These are phyloP conservation scores for Drosophila funebris DNA, from an alignment of 1,140 invertebrate species.

Conservation along the genomic window DNA sequence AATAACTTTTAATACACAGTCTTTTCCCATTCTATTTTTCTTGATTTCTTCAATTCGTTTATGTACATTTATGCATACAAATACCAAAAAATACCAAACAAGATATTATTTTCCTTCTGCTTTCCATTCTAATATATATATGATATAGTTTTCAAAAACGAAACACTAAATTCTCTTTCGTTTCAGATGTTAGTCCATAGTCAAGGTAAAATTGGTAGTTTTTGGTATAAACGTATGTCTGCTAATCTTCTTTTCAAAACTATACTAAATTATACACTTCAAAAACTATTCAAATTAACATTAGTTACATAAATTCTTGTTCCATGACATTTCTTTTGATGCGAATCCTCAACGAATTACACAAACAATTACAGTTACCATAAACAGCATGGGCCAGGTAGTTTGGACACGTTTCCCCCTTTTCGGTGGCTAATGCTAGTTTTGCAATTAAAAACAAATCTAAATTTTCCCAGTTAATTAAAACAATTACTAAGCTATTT, in stretches of 20 bases:
- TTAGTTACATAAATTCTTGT: constrained; percentile 31
- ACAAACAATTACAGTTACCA: constrained; percentile 61
- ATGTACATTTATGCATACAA: not conserved
- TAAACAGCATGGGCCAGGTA: constrained; percentile 82
- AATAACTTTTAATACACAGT: not conserved
- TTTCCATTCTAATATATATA: no score
- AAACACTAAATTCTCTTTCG: constrained; percentile 45
- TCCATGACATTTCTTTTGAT: constrained; percentile 50
- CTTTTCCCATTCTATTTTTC: no score
- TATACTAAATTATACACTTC: not conserved
- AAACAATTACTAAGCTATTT: constrained; percentile 63
- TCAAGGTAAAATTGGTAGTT: constrained; percentile 53
- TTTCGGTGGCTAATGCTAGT: constrained; percentile 72
- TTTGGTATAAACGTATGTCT: constrained; percentile 42
- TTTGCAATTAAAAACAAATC: not conserved
- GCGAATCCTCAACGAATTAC: constrained; percentile 33
- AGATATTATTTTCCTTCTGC: not conserved
- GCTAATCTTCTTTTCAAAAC: not conserved
- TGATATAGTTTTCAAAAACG: not conserved
- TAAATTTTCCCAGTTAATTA: not conserved
- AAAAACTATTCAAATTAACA: constrained; percentile 4
- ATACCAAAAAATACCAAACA: constrained; percentile 25
- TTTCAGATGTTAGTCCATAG: constrained; percentile 77
- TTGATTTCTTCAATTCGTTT: not conserved
- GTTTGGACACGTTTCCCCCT: constrained; percentile 80